Conservation (phyloP, 2,797 vertebrate genomes). For the Tiaroga cobitis region DNA sequence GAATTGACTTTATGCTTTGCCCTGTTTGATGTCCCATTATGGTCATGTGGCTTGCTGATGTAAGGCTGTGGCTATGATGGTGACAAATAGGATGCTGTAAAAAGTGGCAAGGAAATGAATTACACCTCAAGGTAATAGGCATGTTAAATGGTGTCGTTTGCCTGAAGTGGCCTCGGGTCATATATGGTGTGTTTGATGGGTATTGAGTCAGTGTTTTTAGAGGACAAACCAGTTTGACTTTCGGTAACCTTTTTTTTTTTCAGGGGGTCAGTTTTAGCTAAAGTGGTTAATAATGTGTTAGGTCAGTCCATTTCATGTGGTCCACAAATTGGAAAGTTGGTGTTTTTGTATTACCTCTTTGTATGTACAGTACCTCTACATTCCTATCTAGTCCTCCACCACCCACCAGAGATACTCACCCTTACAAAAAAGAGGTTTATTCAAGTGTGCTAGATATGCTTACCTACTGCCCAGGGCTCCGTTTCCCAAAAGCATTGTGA, state of each 20-base stretch:
- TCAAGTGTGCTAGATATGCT: too few relatives aligned
- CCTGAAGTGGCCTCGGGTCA: neutral
- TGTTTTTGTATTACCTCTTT: neutral
- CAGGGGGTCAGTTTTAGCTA: neutral
- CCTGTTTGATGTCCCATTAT: conserved; percentile 29
- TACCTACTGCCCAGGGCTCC: too few relatives aligned
- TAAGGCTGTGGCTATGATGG: conserved; percentile 24
- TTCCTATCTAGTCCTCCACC: neutral
- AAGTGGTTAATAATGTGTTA: neutral
- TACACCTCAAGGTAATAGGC: conserved; percentile 11
- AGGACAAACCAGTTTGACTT: conserved; percentile 15
- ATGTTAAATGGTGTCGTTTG: neutral
- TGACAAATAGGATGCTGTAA: conserved; percentile 9
- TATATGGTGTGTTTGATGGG: neutral
- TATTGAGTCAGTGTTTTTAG: neutral
- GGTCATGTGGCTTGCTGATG: conserved; percentile 14
- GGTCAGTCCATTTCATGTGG: neutral
- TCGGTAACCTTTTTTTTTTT: neutral
- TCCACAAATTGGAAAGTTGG: neutral
- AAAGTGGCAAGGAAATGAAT: conserved; percentile 21
- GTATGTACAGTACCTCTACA: neutral
- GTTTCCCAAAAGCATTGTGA: too few relatives aligned
- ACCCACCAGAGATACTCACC: neutral
- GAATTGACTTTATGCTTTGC: conserved; percentile 1
- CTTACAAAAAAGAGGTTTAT: too few relatives aligned